A percentile compares a stretch with the other conserved stretches of the same genome.
Conservation (phyloP, 2,888 invertebrate genomes). For the Harpalus rufipes region DNA sequence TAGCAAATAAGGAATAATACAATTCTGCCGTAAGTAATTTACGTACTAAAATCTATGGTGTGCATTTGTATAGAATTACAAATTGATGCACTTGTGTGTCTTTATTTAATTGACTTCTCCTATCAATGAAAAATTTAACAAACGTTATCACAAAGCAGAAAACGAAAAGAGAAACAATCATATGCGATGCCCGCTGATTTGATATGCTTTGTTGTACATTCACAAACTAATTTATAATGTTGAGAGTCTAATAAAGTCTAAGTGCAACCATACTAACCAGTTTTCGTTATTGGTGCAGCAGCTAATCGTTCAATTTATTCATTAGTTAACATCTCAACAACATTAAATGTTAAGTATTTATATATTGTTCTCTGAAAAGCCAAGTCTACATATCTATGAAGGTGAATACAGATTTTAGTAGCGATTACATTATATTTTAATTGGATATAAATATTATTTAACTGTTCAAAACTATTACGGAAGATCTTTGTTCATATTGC, state of each 20-base stretch:
- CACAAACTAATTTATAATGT: constrained; percentile 52
- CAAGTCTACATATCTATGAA: constrained; percentile 61
- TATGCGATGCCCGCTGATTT: constrained; percentile 46
- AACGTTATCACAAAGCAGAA: constrained; percentile 47
- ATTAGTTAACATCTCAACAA: constrained; percentile 67
- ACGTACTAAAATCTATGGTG: constrained; percentile 50
- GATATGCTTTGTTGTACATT: constrained; percentile 63
- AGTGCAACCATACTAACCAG: constrained; percentile 65
- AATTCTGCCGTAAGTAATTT: constrained; percentile 59
- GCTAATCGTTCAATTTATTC: constrained; percentile 63
- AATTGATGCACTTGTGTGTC: constrained; percentile 60
- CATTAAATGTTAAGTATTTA: constrained; percentile 66
- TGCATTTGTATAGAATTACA: constrained; percentile 53
- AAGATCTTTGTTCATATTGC: constrained; percentile 64
- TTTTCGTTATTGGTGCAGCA: constrained; percentile 64
- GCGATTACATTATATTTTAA: constrained; percentile 60
- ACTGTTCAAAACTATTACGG: constrained; percentile 66
- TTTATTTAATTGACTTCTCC: constrained; percentile 54
- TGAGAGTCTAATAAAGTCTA: constrained; percentile 60
- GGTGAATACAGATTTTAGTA: constrained; percentile 63
- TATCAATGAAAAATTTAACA: constrained; percentile 55
- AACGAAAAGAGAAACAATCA: constrained; percentile 21
- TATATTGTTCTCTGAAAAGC: constrained; percentile 66
- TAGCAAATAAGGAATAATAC: constrained; percentile 64
- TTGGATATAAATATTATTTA: constrained; percentile 51